Evolutionary conservation across 2,797 vertebrate species (phyloP).

Genomic region (Furcifer pardalis): DNA sequence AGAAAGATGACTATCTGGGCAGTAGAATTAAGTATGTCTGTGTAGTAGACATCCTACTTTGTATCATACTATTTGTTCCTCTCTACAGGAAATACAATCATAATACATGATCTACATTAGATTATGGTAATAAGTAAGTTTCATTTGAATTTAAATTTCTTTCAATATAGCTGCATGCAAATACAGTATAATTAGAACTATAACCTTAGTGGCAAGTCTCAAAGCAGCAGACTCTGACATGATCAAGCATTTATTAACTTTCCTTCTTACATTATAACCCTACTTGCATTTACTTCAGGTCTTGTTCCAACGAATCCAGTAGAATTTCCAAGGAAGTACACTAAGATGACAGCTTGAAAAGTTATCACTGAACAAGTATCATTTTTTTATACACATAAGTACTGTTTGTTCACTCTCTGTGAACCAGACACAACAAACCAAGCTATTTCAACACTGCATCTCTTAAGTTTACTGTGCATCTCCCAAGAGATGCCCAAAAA

Average conservation of each 20-base stretch:
- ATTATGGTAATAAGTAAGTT: too few species aligned
- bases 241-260: not conserved
- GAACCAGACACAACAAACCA: conserved; percentile 22
- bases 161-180: not conserved
- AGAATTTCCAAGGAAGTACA: not conserved
- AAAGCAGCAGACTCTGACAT: not conserved
- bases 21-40: too few species aligned
- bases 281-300: not conserved
- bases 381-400: not conserved
- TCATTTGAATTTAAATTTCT: too few species aligned
- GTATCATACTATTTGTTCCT: too few species aligned
- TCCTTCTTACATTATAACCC: not conserved
- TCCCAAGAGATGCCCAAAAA: too few species aligned
- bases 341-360: too few species aligned
- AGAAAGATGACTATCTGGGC: too few species aligned
- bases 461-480: too few species aligned
- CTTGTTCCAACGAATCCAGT: not conserved
- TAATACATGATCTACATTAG: too few species aligned
- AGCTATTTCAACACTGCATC: conserved; percentile 6
- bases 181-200: not conserved
- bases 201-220: not conserved
- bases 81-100: too few species aligned
- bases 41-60: too few species aligned
- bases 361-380: conserved; percentile 5
- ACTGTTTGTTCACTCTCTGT: conserved; percentile 16